phyloP scores from a whole-genome alignment of 1,140 invertebrate species.

The Brachystomella parvula region DNA sequence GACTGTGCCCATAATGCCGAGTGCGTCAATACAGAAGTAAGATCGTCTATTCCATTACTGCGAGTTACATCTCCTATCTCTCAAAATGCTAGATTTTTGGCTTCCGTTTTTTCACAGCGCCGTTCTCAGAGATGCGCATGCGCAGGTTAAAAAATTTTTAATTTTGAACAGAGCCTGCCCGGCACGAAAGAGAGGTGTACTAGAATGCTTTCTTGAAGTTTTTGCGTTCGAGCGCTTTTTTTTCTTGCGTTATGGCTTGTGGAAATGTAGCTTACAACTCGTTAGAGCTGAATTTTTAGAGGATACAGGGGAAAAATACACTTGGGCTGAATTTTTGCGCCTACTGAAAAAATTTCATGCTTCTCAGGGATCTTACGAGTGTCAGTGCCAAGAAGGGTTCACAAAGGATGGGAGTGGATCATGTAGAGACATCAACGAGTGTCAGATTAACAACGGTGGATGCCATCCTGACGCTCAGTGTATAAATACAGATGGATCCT shows the following conservation, averaged over 20 bases:
- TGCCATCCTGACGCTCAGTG: constrained; percentile 79
- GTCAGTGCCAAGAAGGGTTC: constrained; percentile 74
- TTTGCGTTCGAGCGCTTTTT: no score
- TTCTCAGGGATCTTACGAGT: constrained; percentile 66
- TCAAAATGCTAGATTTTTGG: background rate
- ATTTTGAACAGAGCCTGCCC: no score
- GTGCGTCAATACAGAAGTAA: constrained; percentile 67
- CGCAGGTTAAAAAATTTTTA: no score
- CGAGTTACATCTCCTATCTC: no score
- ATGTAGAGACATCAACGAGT: constrained; percentile 69
- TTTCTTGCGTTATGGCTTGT: no score
- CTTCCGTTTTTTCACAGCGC: background rate
- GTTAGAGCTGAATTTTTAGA: background rate
- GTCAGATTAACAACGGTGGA: constrained; percentile 66
- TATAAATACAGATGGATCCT: constrained; percentile 58
- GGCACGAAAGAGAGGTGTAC: no score
- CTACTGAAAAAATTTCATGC: constrained; percentile 14
- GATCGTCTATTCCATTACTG: no score
- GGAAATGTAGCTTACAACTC: no score
- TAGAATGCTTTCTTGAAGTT: no score
- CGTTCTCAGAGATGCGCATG: background rate
- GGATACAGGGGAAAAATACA: background rate
- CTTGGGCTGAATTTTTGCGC: background rate
- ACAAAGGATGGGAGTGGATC: constrained; percentile 63
- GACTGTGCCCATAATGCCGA: constrained; percentile 70